Evolutionary conservation across 2,113 vertebrate species (phyloP), one percentile per base, ranked within the genome.

Genomic region (Micronycteris hirsuta): DNA sequence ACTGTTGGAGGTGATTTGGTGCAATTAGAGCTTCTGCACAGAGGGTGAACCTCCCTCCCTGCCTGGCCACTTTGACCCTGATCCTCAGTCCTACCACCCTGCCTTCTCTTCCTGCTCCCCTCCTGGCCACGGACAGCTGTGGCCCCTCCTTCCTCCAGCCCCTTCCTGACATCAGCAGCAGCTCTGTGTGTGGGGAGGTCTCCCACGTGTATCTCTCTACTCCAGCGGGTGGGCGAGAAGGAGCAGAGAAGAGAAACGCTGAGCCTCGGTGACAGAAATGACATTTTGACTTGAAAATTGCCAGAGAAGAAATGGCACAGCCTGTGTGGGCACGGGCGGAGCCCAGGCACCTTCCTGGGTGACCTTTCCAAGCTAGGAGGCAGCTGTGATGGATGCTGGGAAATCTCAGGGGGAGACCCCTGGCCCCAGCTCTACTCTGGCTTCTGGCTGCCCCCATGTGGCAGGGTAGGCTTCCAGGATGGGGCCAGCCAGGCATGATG

Each of bases 211-310:
- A 90, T 81, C 92, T 92, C 89, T 76, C 68, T 49, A 77, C 81
- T 90, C 85, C 92, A 14, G 90, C 22, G 47, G 95, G 97, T 93
- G 94, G 94, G 96, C 1, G 82, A 86, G 87, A 93, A 95, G 92
- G 73, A 96, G 83, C 86, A 52, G 89, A 76, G 92, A 77, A 89
- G 92, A 97, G 71, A 81, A 88, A 49, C 0, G 9, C 81, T 94
- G 95, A 97, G 96, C 90, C 36, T 38, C 4, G 0, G 88, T 97
- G 97, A 97, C 96, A 97, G 85, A 92, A 97, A 14, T 97, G 97
- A 98, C 97, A 97, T 97, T 97, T 97, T 97, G 97, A 97, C 97
- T 97, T 95, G 96, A 95, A 97, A 94, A 93, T 88, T 97, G 85
- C 95, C 90, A 47, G 89, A 95, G 95, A 96, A 96, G 95, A 95